These are phyloP conservation scores for Drosophila multiciliata DNA, from an alignment of 2,888 invertebrate genomes.

Conservation along the genomic window DNA sequence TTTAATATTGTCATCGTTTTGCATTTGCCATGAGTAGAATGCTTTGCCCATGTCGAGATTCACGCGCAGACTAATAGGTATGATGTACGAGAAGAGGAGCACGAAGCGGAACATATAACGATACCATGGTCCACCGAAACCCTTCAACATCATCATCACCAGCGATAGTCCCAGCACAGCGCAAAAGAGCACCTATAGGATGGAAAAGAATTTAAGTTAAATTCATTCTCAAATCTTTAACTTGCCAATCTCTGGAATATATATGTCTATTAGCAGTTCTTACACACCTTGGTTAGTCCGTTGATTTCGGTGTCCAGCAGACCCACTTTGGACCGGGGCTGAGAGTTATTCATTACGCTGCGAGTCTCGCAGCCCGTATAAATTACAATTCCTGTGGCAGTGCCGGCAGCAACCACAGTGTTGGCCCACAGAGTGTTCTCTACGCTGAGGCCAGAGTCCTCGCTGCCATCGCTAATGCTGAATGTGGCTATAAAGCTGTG, in stretches of 20 bases:
- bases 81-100: constrained; percentile 98
- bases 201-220: not conserved
- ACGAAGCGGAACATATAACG: constrained; percentile 98
- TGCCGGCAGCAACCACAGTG: constrained; percentile 98
- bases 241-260: not conserved
- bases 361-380: constrained; percentile 98
- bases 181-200: constrained; percentile 90
- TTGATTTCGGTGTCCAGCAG: constrained; percentile 98
- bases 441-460: constrained; percentile 94
- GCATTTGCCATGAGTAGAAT: constrained; percentile 98
- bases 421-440: constrained; percentile 99
- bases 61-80: constrained; percentile 98
- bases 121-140: constrained; percentile 98
- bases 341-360: constrained; percentile 99
- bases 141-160: constrained; percentile 98
- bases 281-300: constrained; percentile 93
- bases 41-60: constrained; percentile 99
- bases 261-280: not conserved
- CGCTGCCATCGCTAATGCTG: constrained; percentile 85
- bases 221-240: not conserved
- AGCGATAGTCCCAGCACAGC: constrained; percentile 96
- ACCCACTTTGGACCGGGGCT: constrained; percentile 98
- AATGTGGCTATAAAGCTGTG: constrained; percentile 98
- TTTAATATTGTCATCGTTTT: constrained; percentile 95
- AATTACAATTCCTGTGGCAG: constrained; percentile 97